These are phyloP conservation scores for Gadopsis bispinosus DNA, from an alignment of 2,797 vertebrate genomes.

Conservation along the genomic window DNA sequence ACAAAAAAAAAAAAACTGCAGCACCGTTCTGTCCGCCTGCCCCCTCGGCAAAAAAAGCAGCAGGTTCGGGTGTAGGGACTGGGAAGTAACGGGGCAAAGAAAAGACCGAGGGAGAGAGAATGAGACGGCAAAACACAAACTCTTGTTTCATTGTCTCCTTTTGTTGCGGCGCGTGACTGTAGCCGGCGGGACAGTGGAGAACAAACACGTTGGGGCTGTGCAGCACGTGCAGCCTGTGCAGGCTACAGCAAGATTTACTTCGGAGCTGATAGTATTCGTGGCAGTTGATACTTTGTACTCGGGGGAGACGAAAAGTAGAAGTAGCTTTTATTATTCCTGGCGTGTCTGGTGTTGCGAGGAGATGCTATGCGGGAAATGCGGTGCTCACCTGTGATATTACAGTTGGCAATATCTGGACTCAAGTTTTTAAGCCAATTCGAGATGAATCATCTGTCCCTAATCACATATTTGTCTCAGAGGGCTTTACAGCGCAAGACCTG, in stretches of 20 bases:
- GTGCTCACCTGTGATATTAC: background rate
- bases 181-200: conserved; percentile 70
- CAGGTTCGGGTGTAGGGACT: conserved; percentile 7
- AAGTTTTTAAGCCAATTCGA: background rate
- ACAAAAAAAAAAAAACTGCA: conserved; percentile 69
- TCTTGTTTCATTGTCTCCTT: conserved; percentile 80
- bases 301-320: background rate
- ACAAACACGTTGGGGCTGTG: conserved; percentile 57
- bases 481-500: background rate
- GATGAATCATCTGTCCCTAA: background rate
- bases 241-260: conserved; percentile 10
- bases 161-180: conserved; percentile 74
- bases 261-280: background rate
- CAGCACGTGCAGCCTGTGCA: conserved; percentile 29
- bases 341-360: background rate
- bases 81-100: conserved; percentile 16
- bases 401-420: background rate
- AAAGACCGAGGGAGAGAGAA: conserved; percentile 1
- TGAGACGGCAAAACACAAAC: conserved; percentile 66
- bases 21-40: conserved; percentile 49
- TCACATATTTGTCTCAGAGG: background rate
- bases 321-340: background rate
- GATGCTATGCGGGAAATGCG: background rate
- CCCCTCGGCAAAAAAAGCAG: background rate
- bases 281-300: conserved; percentile 4